phyloP scores from a whole-genome alignment of 2,113 vertebrate species.

The Clarias batrachus region DNA sequence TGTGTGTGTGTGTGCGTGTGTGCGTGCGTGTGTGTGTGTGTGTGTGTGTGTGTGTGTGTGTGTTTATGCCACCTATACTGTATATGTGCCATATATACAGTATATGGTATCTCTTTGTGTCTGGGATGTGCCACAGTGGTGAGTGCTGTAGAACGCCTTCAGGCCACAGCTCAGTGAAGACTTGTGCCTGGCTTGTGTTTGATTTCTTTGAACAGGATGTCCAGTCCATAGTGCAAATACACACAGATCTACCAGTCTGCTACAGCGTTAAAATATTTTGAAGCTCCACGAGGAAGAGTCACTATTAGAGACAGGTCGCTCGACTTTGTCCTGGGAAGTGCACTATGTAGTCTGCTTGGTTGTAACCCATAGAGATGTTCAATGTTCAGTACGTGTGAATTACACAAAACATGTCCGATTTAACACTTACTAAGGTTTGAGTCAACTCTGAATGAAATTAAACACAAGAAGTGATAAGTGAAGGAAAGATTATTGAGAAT shows the following conservation, averaged over 20 bases:
- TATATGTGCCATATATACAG: slow-evolving; percentile 58
- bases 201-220: slow-evolving; percentile 46
- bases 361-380: background rate
- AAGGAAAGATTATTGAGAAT: background rate
- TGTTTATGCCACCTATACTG: slow-evolving; percentile 49
- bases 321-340: background rate
- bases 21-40: slow-evolving; percentile 31
- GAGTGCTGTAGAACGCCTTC: slow-evolving; percentile 70
- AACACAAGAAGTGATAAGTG: background rate
- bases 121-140: slow-evolving; percentile 69
- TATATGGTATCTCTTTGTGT: slow-evolving; percentile 72
- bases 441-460: background rate
- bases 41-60: slow-evolving; percentile 27
- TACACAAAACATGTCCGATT: no score
- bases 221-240: slow-evolving; percentile 35
- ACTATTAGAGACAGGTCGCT: background rate
- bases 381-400: background rate
- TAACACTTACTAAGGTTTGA: background rate
- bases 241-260: slow-evolving; percentile 6
- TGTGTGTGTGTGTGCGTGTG: slow-evolving; percentile 25
- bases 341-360: background rate
- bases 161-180: slow-evolving; percentile 66
- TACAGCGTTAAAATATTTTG: slow-evolving; percentile 27
- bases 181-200: slow-evolving; percentile 57
- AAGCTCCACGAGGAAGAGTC: background rate